Base-by-base conservation (phyloP, 1,140 invertebrate species). In the Brachionus paranguensis region DNA sequence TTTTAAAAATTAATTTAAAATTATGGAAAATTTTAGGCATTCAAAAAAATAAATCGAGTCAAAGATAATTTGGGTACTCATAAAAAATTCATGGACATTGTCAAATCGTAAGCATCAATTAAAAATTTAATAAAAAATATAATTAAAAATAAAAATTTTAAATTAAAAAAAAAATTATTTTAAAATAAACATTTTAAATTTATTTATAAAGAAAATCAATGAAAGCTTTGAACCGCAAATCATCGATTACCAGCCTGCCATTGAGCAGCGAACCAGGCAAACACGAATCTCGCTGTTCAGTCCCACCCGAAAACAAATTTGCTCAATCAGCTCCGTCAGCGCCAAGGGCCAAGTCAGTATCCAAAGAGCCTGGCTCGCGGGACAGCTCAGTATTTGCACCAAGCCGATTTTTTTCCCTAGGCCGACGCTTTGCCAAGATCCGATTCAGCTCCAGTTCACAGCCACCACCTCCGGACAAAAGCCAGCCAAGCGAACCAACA, bases 71-170 rank as follows among this genome's bases (percentile, higher is more conserved):
- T 81, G 33, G 64, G 53, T 27, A 81, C 78, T 29, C 78, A 81
- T 81, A 60, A 37, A 41, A 81, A 81, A 64, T 81, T 81, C 17
- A 81, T 81, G 78, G 78, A 81, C 14, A 81, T 81, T 81, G 78
- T 81, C 7, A 81, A 81, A 81, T 81, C 78, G 78, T 81, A 81
- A 81, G 78, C 41, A 4, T 5, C 6, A 27, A 20, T 27, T 60
- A 27, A 60, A 60, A 60, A n/a, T 17, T 50, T 50, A 12, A 14
- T 50, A 4, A 3, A 47, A 47, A 47, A 29, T 1, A 29, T 1
- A 29, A 29, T 29, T 29, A 2, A 29, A 60, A 10, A 24, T 24
- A 1, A 24, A 24, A 24, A 29, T 29, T 29, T 29, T 29, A 29
- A 29, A 29, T 29, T 29, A 1, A 29, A 3, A 1, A 29, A 29